Base-by-base conservation (phyloP, 2,797 vertebrate genomes). In the Characodon lateralis region DNA sequence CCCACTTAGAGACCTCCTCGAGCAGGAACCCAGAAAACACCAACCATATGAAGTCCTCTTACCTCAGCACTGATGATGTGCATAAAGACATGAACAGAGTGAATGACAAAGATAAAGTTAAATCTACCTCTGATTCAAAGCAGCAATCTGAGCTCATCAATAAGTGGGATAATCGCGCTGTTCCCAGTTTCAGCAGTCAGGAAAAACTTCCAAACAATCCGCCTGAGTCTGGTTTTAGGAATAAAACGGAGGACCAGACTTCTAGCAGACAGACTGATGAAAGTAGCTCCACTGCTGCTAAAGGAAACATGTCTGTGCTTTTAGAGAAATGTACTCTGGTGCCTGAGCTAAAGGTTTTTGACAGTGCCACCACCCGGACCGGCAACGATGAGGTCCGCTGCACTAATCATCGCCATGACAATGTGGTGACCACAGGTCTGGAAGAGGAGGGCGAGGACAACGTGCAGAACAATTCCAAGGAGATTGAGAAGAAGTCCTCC, bases 281-380 rank as follows among this genome's bases (percentile, higher is more conserved):
- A 13, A 14, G 58, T 28, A 61, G 61, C 61, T 10, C 31, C 22
- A 0, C 76, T 1, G 2, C 61, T 4, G 0, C 51, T 2, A 18
- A 63, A 3, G 41, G 31, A 22, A 68, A 50, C 53, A 70, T 93
- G 84, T 82, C 78, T 1, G 92, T 96, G 63, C 91, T 90, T 35
- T 68, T 97, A 39, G 91, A 96, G 82, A 95, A 93, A 75, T 90
- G 59, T 12, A 94, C 93, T 1, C 86, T 97, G 84, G 95, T 97
- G 80, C 93, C 96, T 5, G 94, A 94, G 24, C 90, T 96, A 28
- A 84, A 90, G 50, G 94, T 87, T 16, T 97, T 97, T 13, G 85
- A 94, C 43, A 72, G 92, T 4, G 43, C 69, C 8, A 6, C 66
- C 39, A 3, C 55, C 12, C 85, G 81, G 28, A 53, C 6, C 10